Evolutionary conservation across 2,113 vertebrate species (phyloP).

Genomic region (Cephalophus harveyi): DNA sequence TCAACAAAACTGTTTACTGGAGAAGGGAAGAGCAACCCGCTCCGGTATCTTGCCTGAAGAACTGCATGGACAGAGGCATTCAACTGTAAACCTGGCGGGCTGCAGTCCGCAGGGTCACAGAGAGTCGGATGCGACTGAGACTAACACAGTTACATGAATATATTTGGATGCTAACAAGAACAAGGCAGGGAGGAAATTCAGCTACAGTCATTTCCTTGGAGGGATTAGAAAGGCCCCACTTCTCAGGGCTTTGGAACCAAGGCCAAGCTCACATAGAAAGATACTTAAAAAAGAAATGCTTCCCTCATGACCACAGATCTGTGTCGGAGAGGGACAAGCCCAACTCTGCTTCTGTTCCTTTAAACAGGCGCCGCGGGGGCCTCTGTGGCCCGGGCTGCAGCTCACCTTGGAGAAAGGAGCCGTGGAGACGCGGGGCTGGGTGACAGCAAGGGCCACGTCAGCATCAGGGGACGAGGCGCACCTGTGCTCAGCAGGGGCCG

Average conservation of each 20-base stretch:
- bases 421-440: background rate
- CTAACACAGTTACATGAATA: background rate
- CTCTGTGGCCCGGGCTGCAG: background rate
- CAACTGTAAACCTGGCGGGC: background rate
- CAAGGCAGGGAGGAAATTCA: background rate
- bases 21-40: background rate
- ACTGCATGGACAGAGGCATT: background rate
- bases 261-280: background rate
- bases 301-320: background rate
- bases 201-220: background rate
- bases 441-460: background rate
- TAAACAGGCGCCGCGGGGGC: background rate
- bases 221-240: background rate
- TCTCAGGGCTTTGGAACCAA: background rate
- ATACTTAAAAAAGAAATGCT: background rate
- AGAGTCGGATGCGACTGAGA: background rate
- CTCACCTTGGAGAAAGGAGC: constrained; percentile 10
- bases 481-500: background rate
- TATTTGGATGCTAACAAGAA: background rate
- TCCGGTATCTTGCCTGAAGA: background rate
- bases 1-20: background rate
- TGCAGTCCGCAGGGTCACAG: background rate
- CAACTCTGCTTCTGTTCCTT: background rate
- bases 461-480: background rate
- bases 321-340: background rate